phyloP scores from a whole-genome alignment of 2,888 invertebrate species.

The Lithophane leautieri region DNA sequence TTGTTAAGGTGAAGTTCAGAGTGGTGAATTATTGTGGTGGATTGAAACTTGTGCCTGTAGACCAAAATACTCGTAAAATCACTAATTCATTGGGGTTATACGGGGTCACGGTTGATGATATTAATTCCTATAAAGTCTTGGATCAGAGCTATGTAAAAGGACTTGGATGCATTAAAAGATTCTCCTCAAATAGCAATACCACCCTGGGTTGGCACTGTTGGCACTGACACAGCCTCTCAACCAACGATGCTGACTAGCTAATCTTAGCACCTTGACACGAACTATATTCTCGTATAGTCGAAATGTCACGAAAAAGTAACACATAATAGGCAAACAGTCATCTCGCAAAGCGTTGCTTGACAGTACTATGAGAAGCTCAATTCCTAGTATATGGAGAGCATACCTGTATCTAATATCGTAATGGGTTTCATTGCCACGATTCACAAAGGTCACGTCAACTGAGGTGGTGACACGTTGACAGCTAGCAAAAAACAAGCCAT shows the following conservation, averaged over 20 bases:
- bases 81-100: background rate
- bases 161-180: background rate
- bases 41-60: background rate
- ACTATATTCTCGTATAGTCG: background rate
- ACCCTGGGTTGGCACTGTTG: background rate
- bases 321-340: background rate
- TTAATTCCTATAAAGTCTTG: background rate
- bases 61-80: background rate
- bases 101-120: background rate
- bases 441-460: slow-evolving; percentile 33
- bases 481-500: background rate
- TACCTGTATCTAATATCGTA: slow-evolving; percentile 4
- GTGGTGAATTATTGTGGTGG: background rate
- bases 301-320: background rate
- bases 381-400: slow-evolving; percentile 3
- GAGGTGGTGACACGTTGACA: slow-evolving; percentile 7
- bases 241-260: background rate
- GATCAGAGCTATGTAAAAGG: background rate
- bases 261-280: background rate
- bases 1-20: slow-evolving; percentile 48
- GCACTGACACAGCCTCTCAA: background rate
- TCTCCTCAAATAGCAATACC: background rate
- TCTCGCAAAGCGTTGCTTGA: background rate
- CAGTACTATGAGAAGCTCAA: background rate
- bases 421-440: slow-evolving; percentile 4